These are phyloP conservation scores for Diabrotica balteata DNA, from an alignment of 2,888 invertebrate genomes.

Conservation along the genomic window DNA sequence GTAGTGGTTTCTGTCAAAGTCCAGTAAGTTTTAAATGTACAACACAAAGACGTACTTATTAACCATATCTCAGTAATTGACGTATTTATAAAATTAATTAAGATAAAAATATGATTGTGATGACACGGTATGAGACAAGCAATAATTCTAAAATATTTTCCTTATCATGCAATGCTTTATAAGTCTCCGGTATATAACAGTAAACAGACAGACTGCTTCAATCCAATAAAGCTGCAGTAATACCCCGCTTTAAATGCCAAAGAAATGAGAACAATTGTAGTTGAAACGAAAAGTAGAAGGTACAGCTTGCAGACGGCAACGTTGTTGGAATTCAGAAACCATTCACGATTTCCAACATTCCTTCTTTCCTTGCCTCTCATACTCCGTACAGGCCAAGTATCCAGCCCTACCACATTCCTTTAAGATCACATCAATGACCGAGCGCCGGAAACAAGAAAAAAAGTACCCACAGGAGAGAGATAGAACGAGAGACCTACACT, in stretches of 20 bases:
- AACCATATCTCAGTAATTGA: too few species aligned
- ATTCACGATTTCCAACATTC: conserved; percentile 62
- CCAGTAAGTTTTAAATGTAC: conserved; percentile 25
- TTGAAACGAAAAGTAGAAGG: conserved; percentile 20
- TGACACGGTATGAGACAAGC: too few species aligned
- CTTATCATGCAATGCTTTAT: too few species aligned
- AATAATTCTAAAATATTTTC: too few species aligned
- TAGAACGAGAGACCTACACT: conserved; percentile 45
- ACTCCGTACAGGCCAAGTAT: conserved; percentile 45
- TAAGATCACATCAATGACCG: conserved; percentile 63
- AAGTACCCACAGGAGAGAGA: conserved; percentile 42
- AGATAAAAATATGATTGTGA: too few species aligned
- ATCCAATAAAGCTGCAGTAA: too few species aligned
- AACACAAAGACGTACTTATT: too few species aligned
- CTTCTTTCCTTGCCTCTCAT: conserved; percentile 52
- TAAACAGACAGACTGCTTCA: too few species aligned
- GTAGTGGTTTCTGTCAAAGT: neutral
- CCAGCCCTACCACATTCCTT: conserved; percentile 61
- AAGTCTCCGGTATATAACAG: too few species aligned
- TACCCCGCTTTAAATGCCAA: conserved; percentile 15
- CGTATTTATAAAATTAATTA: too few species aligned
- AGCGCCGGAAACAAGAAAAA: conserved; percentile 58
- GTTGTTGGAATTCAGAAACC: conserved; percentile 55
- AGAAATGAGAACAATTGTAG: conserved; percentile 41
- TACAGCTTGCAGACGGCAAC: conserved; percentile 45